phyloP scores from a whole-genome alignment of 2,888 invertebrate genomes.

The Criorhina ranunculi region DNA sequence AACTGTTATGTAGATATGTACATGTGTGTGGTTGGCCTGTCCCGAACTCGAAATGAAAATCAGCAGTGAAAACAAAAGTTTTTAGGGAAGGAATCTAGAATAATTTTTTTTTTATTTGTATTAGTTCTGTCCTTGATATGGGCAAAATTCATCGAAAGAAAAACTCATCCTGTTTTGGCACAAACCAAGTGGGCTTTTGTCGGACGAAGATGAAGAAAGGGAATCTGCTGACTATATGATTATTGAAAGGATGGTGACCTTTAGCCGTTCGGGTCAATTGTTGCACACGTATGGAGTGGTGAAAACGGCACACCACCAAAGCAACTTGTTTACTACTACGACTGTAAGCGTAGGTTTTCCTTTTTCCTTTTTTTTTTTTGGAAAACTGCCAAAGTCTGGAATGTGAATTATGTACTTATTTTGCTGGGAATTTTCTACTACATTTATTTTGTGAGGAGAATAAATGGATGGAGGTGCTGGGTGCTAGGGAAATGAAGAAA shows the following conservation, averaged over 20 bases:
- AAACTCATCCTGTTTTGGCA: slow-evolving; percentile 69
- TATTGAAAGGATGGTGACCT: slow-evolving; percentile 76
- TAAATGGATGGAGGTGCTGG: slow-evolving; percentile 12
- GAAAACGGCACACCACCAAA: slow-evolving; percentile 18
- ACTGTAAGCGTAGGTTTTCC: slow-evolving; percentile 50
- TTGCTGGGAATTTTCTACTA: slow-evolving; percentile 75
- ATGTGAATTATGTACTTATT: slow-evolving; percentile 77
- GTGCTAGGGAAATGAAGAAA: slow-evolving; percentile 41
- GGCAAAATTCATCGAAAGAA: slow-evolving; percentile 74
- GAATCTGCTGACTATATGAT: slow-evolving; percentile 73
- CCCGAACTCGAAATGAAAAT: slow-evolving; percentile 64
- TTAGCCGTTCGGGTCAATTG: slow-evolving; percentile 69
- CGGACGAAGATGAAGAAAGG: slow-evolving; percentile 1
- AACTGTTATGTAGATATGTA: slow-evolving; percentile 17
- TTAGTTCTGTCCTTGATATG: slow-evolving; percentile 59
- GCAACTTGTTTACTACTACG: slow-evolving; percentile 73
- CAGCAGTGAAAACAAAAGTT: slow-evolving; percentile 73
- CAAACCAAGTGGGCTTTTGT: slow-evolving; percentile 32
- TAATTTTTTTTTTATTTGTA: not conserved
- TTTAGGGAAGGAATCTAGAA: slow-evolving; percentile 27
- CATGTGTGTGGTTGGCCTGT: slow-evolving; percentile 9
- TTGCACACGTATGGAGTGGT: slow-evolving; percentile 34
- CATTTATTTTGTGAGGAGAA: slow-evolving; percentile 69
- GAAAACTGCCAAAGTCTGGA: slow-evolving; percentile 74
- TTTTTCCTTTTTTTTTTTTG: slow-evolving; percentile 24